A percentile compares a stretch with the other conserved stretches of the same genome.
Conservation (phyloP, 2,113 vertebrate genomes). For the Phaethon lepturus region DNA sequence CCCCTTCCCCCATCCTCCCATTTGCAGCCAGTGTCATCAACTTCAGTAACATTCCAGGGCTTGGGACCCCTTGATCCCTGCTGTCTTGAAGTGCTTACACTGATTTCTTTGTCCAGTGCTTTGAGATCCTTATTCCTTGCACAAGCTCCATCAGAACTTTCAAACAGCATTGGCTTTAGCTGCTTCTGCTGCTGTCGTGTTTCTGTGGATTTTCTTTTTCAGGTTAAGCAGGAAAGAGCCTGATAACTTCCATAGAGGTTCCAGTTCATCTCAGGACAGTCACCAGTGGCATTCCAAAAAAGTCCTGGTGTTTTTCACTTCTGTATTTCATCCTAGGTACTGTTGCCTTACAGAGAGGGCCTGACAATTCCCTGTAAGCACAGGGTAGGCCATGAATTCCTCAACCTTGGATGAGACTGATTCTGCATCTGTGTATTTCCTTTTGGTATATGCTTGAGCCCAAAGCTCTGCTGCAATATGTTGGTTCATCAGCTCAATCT, state of each 20-base stretch:
- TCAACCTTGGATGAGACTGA: background rate
- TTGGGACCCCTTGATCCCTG: background rate
- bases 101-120: background rate
- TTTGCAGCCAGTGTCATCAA: background rate
- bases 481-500: background rate
- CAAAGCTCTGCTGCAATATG: background rate
- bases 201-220: background rate
- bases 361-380: background rate
- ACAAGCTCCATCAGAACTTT: background rate
- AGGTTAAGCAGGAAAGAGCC: background rate
- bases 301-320: background rate
- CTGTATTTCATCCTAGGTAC: background rate
- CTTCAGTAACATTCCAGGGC: background rate
- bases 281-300: background rate
- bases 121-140: background rate
- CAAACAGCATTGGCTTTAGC: background rate
- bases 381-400: background rate
- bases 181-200: fast-evolving
- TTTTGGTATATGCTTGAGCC: background rate
- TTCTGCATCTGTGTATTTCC: background rate
- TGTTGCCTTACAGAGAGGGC: background rate
- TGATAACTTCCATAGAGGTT: background rate
- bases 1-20: fast-evolving
- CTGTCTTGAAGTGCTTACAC: background rate
- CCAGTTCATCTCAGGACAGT: background rate